These are phyloP conservation scores for Entomyzon cyanotis DNA, from an alignment of 2,113 vertebrate genomes.

Conservation along the genomic window DNA sequence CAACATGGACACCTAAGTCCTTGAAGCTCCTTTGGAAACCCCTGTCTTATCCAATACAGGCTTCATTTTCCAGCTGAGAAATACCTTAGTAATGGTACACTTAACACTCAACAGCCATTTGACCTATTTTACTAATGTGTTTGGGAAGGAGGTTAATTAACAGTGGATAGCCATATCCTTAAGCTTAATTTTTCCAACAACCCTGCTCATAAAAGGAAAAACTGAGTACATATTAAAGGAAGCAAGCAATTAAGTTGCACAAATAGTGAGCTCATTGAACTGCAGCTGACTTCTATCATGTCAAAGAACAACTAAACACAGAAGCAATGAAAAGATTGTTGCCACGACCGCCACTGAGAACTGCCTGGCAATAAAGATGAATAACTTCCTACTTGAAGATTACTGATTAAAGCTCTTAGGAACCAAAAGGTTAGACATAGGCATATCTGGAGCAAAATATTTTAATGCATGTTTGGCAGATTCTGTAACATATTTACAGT, in stretches of 20 bases:
- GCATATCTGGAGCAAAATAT: conserved; percentile 78
- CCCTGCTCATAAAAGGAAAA: conserved; percentile 87
- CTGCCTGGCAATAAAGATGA: conserved; percentile 89
- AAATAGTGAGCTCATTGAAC: conserved; percentile 81
- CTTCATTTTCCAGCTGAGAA: conserved; percentile 68
- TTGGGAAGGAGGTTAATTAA: conserved; percentile 85
- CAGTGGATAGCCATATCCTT: conserved; percentile 78
- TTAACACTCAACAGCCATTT: conserved; percentile 76
- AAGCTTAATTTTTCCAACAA: conserved; percentile 81
- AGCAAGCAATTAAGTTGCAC: conserved; percentile 90
- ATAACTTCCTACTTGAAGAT: conserved; percentile 91
- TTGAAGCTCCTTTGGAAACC: conserved; percentile 31
- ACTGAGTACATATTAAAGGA: conserved; percentile 85
- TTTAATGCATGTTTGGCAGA: conserved; percentile 75
- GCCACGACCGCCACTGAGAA: conserved; percentile 89
- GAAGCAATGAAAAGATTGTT: conserved; percentile 81
- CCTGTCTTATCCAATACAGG: conserved; percentile 15
- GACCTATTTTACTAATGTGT: conserved; percentile 81
- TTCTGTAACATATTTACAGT: conserved; percentile 74
- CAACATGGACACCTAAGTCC: neutral
- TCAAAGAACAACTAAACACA: conserved; percentile 85
- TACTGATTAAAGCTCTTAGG: conserved; percentile 81
- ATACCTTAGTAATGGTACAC: conserved; percentile 70
- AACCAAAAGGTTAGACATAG: conserved; percentile 78
- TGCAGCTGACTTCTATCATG: conserved; percentile 89